A percentile compares a stretch with the other conserved stretches of the same genome.
Conservation (phyloP, 2,797 vertebrate species). For the Parambassis ranga region DNA sequence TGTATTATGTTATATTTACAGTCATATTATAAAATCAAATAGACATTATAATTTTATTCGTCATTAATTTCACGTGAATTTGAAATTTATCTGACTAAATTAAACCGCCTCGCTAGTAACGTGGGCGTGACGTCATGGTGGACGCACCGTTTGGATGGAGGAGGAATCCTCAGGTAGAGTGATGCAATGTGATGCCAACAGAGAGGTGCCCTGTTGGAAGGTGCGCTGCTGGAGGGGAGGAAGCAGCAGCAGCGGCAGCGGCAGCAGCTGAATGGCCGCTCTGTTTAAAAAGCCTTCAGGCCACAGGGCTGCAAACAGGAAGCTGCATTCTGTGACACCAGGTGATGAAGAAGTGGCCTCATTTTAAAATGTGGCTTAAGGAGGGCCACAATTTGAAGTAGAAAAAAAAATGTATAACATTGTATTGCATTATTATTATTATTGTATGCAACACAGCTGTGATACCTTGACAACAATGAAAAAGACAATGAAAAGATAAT, state of each 20-base stretch:
- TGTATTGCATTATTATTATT: no score
- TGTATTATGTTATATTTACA: no score
- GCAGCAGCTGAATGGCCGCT: slow-evolving; percentile 52
- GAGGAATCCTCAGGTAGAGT: slow-evolving; percentile 64
- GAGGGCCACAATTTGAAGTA: neutral
- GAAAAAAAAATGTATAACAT: neutral
- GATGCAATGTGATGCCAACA: slow-evolving; percentile 65
- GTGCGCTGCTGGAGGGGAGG: slow-evolving; percentile 20
- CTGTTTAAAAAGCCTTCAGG: slow-evolving; percentile 37
- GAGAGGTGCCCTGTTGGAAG: slow-evolving; percentile 60
- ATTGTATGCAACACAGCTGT: no score
- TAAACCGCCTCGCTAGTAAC: slow-evolving; percentile 17
- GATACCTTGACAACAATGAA: no score
- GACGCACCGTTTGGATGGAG: slow-evolving; percentile 25
- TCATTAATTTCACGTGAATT: no score
- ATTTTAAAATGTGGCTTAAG: neutral
- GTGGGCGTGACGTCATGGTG: slow-evolving; percentile 58
- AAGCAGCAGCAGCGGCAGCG: neutral
- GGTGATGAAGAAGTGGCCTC: slow-evolving; percentile 27
- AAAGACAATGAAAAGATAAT: no score
- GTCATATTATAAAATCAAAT: neutral
- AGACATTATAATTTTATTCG: neutral
- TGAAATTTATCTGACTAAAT: neutral
- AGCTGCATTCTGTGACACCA: slow-evolving; percentile 38
- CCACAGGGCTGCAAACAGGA: slow-evolving; percentile 35